Conservation (phyloP, 2,888 invertebrate species). For the Adela reaumurella region DNA sequence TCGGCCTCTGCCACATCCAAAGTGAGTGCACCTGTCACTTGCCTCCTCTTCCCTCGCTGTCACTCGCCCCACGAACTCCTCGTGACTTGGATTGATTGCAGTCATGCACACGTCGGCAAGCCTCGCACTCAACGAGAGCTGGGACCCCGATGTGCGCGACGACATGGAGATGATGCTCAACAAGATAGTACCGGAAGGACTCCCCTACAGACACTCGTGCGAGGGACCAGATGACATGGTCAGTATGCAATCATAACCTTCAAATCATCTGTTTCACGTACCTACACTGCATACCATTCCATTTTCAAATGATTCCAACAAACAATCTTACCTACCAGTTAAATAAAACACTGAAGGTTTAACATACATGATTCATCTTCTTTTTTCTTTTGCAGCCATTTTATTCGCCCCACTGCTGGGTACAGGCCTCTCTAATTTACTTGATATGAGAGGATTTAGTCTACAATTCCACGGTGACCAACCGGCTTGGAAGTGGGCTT, state of each 20-base stretch:
- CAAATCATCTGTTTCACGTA: no score
- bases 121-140: conserved; percentile 95
- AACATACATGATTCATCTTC: no score
- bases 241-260: conserved; percentile 30
- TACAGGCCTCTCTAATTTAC: no score
- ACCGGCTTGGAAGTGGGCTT: no score
- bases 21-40: conserved; percentile 64
- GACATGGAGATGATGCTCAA: conserved; percentile 99
- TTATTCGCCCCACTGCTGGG: no score
- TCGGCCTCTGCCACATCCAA: conserved; percentile 95
- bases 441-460: no score
- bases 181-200: conserved; percentile 96
- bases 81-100: conserved; percentile 57
- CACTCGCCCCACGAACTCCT: background rate
- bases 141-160: conserved; percentile 96
- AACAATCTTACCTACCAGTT: no score
- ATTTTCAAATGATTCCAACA: no score
- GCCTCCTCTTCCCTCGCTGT: background rate
- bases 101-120: conserved; percentile 98
- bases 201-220: conserved; percentile 93
- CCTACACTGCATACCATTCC: conserved; percentile 4
- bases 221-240: conserved; percentile 99
- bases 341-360: no score
- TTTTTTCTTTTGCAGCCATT: no score
- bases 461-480: no score